These are phyloP conservation scores for Drosophila limbata DNA, from an alignment of 2,888 invertebrate genomes.

Conservation along the genomic window DNA sequence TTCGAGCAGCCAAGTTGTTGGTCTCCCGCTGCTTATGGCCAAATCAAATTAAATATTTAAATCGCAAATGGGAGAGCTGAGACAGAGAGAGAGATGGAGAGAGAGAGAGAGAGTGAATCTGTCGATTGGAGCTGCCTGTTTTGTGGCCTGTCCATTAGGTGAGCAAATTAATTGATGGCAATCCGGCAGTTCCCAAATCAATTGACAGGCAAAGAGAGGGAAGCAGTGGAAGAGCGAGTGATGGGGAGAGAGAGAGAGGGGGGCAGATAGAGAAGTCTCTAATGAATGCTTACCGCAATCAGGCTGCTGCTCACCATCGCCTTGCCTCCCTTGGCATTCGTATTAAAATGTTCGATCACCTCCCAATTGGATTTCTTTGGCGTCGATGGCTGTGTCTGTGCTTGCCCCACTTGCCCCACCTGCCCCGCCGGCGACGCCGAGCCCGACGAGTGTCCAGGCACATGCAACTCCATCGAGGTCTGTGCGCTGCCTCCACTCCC, in stretches of 20 bases:
- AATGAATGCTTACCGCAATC: conserved; percentile 87
- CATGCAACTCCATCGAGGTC: conserved; percentile 83
- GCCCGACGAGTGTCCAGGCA: conserved; percentile 67
- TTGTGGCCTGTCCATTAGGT: conserved; percentile 58
- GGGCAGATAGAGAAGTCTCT: conserved; percentile 9
- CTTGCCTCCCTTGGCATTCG: conserved; percentile 87
- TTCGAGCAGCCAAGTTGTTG: conserved; percentile 34
- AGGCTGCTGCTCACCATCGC: conserved; percentile 88
- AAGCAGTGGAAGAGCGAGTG: not conserved
- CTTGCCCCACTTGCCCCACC: conserved; percentile 69
- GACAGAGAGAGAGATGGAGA: not conserved
- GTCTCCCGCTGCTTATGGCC: conserved; percentile 43
- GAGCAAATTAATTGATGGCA: conserved; percentile 72
- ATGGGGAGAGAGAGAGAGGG: not conserved
- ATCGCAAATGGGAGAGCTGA: conserved; percentile 26
- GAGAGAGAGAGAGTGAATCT: not conserved
- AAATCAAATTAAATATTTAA: conserved; percentile 78
- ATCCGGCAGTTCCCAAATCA: conserved; percentile 15
- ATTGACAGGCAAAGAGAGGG: not conserved
- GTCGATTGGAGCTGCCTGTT: conserved; percentile 7
- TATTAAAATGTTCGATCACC: conserved; percentile 94
- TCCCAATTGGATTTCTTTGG: conserved; percentile 95
- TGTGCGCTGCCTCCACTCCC: conserved; percentile 79
- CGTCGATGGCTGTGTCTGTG: conserved; percentile 87
- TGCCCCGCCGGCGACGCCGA: conserved; percentile 53